A percentile compares a stretch with the other conserved stretches of the same genome.
Evolutionary conservation across 1,140 invertebrate genomes (phyloP).

Genomic region (Pogonomyrmex californicus): DNA sequence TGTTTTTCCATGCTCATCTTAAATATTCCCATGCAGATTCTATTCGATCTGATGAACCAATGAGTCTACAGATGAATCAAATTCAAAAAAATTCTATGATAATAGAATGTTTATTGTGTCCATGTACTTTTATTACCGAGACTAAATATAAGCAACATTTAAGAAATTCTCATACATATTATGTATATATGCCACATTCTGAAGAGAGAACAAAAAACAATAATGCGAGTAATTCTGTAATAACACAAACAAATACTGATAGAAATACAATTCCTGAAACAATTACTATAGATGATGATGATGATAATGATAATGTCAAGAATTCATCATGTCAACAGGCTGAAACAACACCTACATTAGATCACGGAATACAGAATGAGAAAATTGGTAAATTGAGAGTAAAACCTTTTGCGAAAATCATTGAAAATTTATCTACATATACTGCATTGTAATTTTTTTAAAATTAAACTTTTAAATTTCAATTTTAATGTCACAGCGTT

Average conservation of each 20-base stretch:
- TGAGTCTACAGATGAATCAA: background rate
- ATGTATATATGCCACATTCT: background rate
- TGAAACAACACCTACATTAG: background rate
- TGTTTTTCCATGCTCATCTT: slow-evolving; percentile 38
- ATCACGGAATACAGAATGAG: background rate
- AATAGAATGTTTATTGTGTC: slow-evolving; percentile 44
- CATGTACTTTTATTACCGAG: background rate
- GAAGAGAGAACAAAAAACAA: background rate
- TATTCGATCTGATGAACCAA: background rate
- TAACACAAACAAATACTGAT: background rate
- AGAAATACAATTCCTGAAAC: background rate
- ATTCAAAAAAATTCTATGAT: background rate
- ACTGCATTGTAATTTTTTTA: background rate
- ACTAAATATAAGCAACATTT: background rate
- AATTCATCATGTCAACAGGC: background rate
- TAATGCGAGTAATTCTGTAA: background rate
- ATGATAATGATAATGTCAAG: background rate
- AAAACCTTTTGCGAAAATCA: slow-evolving; percentile 70
- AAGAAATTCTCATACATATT: background rate
- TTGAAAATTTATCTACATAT: slow-evolving; percentile 43
- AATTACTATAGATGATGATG: slow-evolving; percentile 43
- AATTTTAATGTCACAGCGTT: background rate
- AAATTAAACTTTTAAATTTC: background rate
- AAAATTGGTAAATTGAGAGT: slow-evolving; percentile 75
- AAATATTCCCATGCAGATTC: background rate